Evolutionary conservation across 2,113 vertebrate genomes (phyloP).

Genomic region (Microtus montanus): DNA sequence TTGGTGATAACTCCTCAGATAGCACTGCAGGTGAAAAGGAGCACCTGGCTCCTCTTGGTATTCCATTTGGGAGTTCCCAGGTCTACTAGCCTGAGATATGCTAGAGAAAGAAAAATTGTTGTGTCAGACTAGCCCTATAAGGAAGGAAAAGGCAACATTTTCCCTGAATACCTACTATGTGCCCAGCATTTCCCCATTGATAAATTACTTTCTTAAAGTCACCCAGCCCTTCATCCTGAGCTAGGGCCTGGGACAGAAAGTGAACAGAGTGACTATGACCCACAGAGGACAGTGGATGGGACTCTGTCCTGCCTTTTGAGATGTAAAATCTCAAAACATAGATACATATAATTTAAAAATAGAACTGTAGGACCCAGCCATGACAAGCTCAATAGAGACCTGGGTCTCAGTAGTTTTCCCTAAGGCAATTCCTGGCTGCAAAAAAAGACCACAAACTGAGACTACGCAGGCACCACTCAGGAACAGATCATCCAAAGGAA

Average conservation of each 20-base stretch:
- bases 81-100: too few species aligned
- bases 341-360: background rate
- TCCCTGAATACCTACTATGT: background rate
- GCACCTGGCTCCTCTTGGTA: background rate
- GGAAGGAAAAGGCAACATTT: background rate
- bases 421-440: too few species aligned
- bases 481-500: too few species aligned
- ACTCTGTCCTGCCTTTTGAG: background rate
- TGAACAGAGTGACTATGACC: background rate
- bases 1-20: background rate
- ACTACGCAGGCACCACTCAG: too few species aligned
- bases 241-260: background rate
- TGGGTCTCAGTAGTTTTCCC: too few species aligned
- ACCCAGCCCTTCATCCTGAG: background rate
- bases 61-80: background rate
- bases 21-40: background rate
- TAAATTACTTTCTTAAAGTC: background rate
- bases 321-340: background rate
- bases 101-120: background rate
- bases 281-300: background rate
- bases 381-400: too few species aligned
- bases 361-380: too few species aligned
- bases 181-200: background rate
- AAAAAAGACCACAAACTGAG: too few species aligned
- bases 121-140: background rate